These are phyloP conservation scores for Lasioglossum lativentre DNA, from an alignment of 2,888 invertebrate species.

Conservation along the genomic window DNA sequence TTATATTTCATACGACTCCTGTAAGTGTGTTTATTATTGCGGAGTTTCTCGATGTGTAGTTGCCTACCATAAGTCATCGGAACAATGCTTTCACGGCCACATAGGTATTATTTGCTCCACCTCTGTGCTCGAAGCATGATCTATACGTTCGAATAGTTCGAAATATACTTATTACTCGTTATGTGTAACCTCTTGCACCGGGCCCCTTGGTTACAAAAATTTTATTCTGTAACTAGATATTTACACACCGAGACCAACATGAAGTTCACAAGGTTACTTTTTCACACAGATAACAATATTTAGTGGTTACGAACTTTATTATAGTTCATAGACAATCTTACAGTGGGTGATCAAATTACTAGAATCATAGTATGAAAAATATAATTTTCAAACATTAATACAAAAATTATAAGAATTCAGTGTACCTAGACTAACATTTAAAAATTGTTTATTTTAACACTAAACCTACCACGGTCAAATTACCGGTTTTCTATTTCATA, in stretches of 20 bases:
- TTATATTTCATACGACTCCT: conserved; percentile 59
- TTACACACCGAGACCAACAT: background rate
- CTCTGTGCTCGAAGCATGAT: conserved; percentile 64
- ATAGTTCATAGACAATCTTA: no score
- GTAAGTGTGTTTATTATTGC: conserved; percentile 52
- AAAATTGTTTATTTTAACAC: no score
- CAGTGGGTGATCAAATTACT: no score
- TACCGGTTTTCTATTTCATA: no score
- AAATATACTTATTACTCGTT: conserved; percentile 12
- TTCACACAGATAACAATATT: background rate
- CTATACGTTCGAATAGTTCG: conserved; percentile 59
- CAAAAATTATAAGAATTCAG: no score
- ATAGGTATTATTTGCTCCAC: conserved; percentile 71
- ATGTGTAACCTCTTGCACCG: background rate
- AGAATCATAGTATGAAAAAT: no score
- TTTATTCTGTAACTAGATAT: background rate
- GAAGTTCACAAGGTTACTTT: background rate
- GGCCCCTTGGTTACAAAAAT: background rate
- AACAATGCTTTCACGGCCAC: conserved; percentile 70
- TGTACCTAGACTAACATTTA: no score
- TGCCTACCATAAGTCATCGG: conserved; percentile 71
- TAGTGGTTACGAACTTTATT: no score
- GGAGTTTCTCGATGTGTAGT: conserved; percentile 58
- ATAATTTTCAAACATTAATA: no score
- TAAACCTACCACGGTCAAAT: no score